Evolutionary conservation across 92 coral and sea anemone species (phyloP), one percentile per base, ranked within the genome.

Genomic region (Palythoa grandis): DNA sequence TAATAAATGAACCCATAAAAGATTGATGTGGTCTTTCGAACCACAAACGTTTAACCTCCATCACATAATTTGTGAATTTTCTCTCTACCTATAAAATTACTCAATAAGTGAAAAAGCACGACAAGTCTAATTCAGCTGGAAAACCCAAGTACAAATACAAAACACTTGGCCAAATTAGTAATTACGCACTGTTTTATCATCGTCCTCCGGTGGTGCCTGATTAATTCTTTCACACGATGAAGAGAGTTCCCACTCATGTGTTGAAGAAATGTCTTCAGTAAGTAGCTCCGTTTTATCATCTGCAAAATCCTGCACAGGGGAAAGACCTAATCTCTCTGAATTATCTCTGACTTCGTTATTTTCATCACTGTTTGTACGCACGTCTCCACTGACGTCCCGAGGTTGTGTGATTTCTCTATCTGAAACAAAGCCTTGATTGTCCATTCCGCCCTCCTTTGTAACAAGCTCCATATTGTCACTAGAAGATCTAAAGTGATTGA

Each of bases 391-490:
- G 35, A 10, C n/a, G 19, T 72, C 47, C 40, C 2, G 40, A 35
- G 39, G 20, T 40, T n/a, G 79, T 9, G 39, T 20, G 20, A 35
- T 38, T 20, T 60, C 72, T 11, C n/a, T 25, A 11, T 61, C 53
- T 3, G 19, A 12, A n/a, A 15, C 84, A 60, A n/a, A 43, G 13
- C 72, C 70, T 79, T 3, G 38, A 37, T 79, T 40, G 39, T 61
- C 72, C 20, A n/a, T 79, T 61, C 37, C 24, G 5, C 61, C 38
- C 3, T 63, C 73, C 72, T 20, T 65, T 39, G 39, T 6, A 20
- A 79, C 72, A 65, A 79, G 84, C 60, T 79, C 84, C 50, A 79
- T 15, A 11, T 79, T 68, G 23, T 79, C 71, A 60, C 84, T 39
- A 16, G 84, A 60, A 19, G 72, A 17, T 35, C 84, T 79, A 4